Evolutionary conservation across 2,888 invertebrate species (phyloP).

Genomic region (Brenthis hecate): DNA sequence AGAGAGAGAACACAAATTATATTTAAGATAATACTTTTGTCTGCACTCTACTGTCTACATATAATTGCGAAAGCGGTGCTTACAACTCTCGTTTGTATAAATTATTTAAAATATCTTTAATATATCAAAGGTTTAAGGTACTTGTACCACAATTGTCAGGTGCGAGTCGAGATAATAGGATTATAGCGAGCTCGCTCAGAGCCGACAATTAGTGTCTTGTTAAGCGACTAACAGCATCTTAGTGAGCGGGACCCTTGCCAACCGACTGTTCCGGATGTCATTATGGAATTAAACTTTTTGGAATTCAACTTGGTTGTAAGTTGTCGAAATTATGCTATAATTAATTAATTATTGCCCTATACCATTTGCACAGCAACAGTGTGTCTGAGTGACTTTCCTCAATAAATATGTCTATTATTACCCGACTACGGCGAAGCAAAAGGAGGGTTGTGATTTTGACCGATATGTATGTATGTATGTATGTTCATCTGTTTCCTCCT

Average conservation of each 20-base stretch:
- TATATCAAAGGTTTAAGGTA: conserved; percentile 4
- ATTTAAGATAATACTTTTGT: too few relatives aligned
- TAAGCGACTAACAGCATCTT: conserved; percentile 22
- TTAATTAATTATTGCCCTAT: not conserved
- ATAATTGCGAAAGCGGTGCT: too few relatives aligned
- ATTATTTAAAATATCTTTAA: conserved; percentile 8
- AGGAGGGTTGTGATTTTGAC: too few relatives aligned
- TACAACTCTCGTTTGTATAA: not conserved
- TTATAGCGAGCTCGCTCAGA: conserved; percentile 14
- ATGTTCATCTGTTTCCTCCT: too few relatives aligned
- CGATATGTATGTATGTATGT: too few relatives aligned
- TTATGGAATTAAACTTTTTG: conserved; percentile 11
- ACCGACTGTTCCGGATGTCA: conserved; percentile 2
- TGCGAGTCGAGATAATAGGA: conserved; percentile 6
- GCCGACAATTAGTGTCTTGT: conserved; percentile 30
- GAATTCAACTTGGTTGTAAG: not conserved
- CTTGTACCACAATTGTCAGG: conserved; percentile 12
- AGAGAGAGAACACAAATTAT: too few relatives aligned
- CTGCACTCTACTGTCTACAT: too few relatives aligned
- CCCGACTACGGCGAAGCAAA: too few relatives aligned
- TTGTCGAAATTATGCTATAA: not conserved
- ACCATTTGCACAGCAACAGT: too few relatives aligned
- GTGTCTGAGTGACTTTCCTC: too few relatives aligned
- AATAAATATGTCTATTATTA: too few relatives aligned
- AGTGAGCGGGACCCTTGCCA: conserved; percentile 22